These are phyloP conservation scores for Drosophila teissieri DNA, from an alignment of 1,140 invertebrate species.

Conservation along the genomic window DNA sequence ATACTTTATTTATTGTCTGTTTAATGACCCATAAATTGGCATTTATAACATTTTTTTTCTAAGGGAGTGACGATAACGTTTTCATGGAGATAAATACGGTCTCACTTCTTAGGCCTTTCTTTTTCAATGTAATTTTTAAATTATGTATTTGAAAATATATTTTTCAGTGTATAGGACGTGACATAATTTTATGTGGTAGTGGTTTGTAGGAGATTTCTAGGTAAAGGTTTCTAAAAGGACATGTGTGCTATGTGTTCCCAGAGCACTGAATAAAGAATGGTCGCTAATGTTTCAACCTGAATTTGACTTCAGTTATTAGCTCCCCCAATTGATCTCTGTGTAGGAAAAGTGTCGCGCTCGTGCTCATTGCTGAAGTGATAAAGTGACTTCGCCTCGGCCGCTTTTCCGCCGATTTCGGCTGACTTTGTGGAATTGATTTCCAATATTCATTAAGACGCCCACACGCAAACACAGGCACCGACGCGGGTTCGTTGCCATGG, in stretches of 20 bases:
- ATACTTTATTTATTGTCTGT: conserved; percentile 3
- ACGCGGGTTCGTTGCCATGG: conserved; percentile 37
- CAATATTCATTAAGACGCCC: conserved; percentile 62
- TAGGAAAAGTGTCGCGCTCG: conserved; percentile 51
- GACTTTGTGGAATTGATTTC: conserved; percentile 70
- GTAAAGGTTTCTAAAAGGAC: neutral
- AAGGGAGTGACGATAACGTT: too few species aligned
- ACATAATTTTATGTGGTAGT: neutral
- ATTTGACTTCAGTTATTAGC: too few species aligned
- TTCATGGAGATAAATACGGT: too few species aligned
- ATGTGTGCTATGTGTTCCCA: neutral
- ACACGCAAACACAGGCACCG: conserved; percentile 28
- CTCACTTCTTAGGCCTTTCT: too few species aligned
- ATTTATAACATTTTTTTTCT: neutral
- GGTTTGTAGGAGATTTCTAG: neutral
- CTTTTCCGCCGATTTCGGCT: conserved; percentile 38
- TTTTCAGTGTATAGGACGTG: neutral
- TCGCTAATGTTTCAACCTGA: neutral
- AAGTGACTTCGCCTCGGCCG: conserved; percentile 53
- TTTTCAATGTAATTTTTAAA: too few species aligned
- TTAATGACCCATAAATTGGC: neutral
- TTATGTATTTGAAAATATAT: neutral
- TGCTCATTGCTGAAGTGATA: conserved; percentile 34
- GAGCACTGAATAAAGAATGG: neutral
- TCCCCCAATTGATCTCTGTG: conserved; percentile 1